Evolutionary conservation across 2,797 vertebrate genomes (phyloP).

Genomic region (Babyrousa celebensis): DNA sequence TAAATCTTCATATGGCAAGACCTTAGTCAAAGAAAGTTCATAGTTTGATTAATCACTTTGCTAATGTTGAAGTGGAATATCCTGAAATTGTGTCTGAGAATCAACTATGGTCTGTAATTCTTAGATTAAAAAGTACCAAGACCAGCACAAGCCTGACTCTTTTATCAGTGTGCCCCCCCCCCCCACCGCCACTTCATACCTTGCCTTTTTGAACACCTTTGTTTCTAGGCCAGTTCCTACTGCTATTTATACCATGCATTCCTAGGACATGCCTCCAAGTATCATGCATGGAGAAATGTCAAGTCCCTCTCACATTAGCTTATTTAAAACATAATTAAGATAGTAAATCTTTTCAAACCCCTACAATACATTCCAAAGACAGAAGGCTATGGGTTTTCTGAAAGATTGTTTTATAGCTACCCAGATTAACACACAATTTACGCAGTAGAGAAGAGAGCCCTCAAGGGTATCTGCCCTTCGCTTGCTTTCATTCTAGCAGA

Average conservation of each 20-base stretch:
- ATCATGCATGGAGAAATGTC: not conserved
- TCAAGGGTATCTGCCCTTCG: not conserved
- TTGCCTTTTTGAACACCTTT: not conserved
- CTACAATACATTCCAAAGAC: not conserved
- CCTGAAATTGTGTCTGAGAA: constrained; percentile 41
- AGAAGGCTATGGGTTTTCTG: not conserved
- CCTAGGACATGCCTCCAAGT: not conserved
- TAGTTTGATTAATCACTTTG: constrained; percentile 57
- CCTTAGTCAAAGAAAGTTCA: constrained; percentile 43
- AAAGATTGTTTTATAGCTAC: constrained; percentile 35
- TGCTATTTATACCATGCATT: not conserved
- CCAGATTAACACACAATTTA: not conserved
- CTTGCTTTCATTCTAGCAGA: not conserved
- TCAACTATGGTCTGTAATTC: not conserved
- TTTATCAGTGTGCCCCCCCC: not conserved
- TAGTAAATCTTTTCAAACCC: constrained; percentile 16
- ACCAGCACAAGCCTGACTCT: not conserved
- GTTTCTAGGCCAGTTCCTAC: not conserved
- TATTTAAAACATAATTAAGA: constrained; percentile 71
- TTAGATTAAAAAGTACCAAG: not conserved
- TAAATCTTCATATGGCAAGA: constrained; percentile 1
- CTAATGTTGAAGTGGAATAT: constrained; percentile 28
- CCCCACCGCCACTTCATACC: not conserved
- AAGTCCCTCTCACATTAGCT: constrained; percentile 50
- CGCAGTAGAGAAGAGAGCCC: not conserved